Evolutionary conservation across 2,797 vertebrate genomes (phyloP).

Genomic region (Natrix natrix): DNA sequence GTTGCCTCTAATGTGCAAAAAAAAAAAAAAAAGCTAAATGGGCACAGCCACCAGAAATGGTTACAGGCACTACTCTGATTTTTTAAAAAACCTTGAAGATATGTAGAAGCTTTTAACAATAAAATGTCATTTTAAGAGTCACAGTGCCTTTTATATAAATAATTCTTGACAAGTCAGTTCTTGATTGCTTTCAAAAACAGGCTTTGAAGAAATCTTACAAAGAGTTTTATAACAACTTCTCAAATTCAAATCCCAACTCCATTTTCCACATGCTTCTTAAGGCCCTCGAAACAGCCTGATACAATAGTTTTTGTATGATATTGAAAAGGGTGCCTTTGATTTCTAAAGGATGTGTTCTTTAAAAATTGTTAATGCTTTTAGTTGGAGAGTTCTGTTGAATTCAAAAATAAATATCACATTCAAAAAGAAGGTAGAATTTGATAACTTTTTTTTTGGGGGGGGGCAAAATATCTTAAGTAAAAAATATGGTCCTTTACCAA

Average conservation of each 20-base stretch:
- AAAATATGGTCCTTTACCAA: neutral
- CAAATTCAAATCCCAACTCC: neutral
- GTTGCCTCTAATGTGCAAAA: neutral
- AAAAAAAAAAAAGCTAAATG: neutral
- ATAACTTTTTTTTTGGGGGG: neutral
- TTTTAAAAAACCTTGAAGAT: neutral
- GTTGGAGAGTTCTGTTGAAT: neutral
- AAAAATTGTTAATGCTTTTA: neutral
- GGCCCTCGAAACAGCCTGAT: neutral
- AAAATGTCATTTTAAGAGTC: neutral
- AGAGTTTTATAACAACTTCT: neutral
- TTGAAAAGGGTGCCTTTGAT: neutral
- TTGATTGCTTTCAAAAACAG: neutral
- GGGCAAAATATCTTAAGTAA: neutral
- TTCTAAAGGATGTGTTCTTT: neutral
- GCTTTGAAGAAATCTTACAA: neutral
- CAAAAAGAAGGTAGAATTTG: neutral
- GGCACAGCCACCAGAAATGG: neutral
- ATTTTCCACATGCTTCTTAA: neutral
- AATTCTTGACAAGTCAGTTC: neutral
- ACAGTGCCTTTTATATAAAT: neutral
- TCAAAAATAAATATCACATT: neutral
- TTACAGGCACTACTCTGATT: neutral
- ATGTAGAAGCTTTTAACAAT: neutral
- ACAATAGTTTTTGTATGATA: neutral